A percentile compares a stretch with the other conserved stretches of the same genome.
Evolutionary conservation across 2,888 invertebrate species (phyloP).

Genomic region (Scaptomyza parva): DNA sequence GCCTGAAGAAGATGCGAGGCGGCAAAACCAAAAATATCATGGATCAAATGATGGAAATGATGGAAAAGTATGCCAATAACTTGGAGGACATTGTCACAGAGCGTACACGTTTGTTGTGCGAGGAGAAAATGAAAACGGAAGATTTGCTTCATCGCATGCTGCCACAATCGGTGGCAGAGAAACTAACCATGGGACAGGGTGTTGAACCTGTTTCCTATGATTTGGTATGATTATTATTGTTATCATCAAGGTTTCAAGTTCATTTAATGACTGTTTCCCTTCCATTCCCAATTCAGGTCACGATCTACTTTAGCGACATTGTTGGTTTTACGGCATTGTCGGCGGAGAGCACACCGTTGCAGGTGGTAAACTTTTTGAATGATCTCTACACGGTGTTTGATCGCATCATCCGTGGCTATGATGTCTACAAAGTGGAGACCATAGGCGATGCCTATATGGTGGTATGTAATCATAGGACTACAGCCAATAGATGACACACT

Average conservation of each 20-base stretch:
- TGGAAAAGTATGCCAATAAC: conserved; percentile 98
- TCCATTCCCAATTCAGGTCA: conserved; percentile 85
- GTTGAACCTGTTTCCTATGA: conserved; percentile 97
- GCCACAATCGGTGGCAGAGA: conserved; percentile 96
- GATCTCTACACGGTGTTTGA: conserved; percentile 99
- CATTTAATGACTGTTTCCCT: no score
- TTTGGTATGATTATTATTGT: conserved; percentile 87
- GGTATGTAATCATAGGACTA: conserved; percentile 84
- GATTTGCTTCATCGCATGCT: conserved; percentile 97
- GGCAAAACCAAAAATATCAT: conserved; percentile 94
- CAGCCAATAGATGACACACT: conserved; percentile 5
- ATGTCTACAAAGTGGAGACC: conserved; percentile 99
- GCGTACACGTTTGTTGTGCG: conserved; percentile 93
- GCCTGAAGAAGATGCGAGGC: conserved; percentile 96
- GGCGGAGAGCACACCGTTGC: conserved; percentile 95
- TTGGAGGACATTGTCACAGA: conserved; percentile 97
- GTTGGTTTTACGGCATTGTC: conserved; percentile 98
- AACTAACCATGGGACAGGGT: conserved; percentile 94
- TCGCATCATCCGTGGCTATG: conserved; percentile 97
- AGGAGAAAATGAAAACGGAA: conserved; percentile 97
- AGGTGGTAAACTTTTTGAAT: conserved; percentile 98
- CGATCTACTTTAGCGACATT: conserved; percentile 98
- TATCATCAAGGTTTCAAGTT: neutral
- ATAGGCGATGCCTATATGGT: conserved; percentile 91
- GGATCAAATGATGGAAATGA: conserved; percentile 99